These are phyloP conservation scores for Amblyjoppa proteus DNA, from an alignment of 2,888 invertebrate species.

Conservation along the genomic window DNA sequence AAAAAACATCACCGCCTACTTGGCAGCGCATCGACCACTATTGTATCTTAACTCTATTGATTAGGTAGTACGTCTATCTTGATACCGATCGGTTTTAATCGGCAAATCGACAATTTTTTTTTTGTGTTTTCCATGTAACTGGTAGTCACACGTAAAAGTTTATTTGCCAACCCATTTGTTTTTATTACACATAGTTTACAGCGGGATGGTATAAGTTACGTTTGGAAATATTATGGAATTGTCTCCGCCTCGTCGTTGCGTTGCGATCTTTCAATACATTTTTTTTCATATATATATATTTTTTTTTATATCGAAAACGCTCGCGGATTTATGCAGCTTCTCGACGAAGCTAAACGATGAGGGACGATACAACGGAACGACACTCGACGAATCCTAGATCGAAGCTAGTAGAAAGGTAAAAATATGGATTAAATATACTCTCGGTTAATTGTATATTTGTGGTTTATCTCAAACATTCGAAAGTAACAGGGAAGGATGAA, in stretches of 20 bases:
- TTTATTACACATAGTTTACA: constrained; percentile 74
- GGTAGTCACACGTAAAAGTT: constrained; percentile 72
- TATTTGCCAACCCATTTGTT: constrained; percentile 71
- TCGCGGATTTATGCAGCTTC: constrained; percentile 17
- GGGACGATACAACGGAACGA: constrained; percentile 36
- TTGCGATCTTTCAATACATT: constrained; percentile 16
- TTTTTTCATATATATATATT: neutral
- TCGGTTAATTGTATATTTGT: constrained; percentile 41
- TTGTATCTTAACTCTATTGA: constrained; percentile 60
- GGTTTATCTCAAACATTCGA: constrained; percentile 39
- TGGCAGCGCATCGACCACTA: constrained; percentile 76
- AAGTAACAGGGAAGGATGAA: constrained; percentile 28
- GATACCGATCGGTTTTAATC: constrained; percentile 43
- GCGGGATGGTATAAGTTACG: constrained; percentile 65
- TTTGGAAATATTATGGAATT: constrained; percentile 54
- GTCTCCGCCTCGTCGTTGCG: constrained; percentile 20
- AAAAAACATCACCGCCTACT: constrained; percentile 75
- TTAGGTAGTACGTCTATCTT: constrained; percentile 65
- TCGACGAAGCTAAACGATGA: constrained; percentile 43
- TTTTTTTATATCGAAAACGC: constrained; percentile 24
- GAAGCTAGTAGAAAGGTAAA: constrained; percentile 63
- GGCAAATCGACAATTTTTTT: constrained; percentile 6
- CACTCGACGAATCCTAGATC: constrained; percentile 51
- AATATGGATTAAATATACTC: constrained; percentile 56
- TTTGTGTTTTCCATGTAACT: constrained; percentile 2